Percentiles rank a stretch among this genome's conserved stretches.
phyloP scores from a whole-genome alignment of 1,140 invertebrate genomes.

The Andricus grossulariae region DNA sequence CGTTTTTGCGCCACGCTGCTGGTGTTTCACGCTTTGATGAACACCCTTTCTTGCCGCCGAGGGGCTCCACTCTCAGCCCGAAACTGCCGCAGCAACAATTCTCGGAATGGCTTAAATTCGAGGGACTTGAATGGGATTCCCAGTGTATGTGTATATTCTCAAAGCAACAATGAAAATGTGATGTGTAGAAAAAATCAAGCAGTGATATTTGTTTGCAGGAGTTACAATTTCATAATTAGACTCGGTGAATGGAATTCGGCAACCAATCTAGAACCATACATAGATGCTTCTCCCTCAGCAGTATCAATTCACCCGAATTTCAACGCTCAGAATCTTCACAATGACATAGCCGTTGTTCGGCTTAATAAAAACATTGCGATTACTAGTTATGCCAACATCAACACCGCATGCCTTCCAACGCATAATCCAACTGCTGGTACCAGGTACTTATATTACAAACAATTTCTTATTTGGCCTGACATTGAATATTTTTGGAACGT shows the following conservation, averaged over 20 bases:
- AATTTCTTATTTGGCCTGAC: too few species aligned
- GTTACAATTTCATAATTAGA: conserved; percentile 77
- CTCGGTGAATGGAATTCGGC: conserved; percentile 84
- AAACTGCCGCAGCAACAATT: too few species aligned
- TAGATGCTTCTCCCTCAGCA: conserved; percentile 77
- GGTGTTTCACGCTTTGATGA: too few species aligned
- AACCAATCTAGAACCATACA: conserved; percentile 78
- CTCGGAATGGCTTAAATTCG: too few species aligned
- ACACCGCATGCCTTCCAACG: conserved; percentile 82
- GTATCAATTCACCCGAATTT: conserved; percentile 82
- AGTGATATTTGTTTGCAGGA: conserved; percentile 53
- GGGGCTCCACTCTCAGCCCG: too few species aligned
- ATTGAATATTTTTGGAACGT: too few species aligned
- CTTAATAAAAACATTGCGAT: conserved; percentile 78
- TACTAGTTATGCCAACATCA: conserved; percentile 80
- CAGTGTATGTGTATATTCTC: too few species aligned
- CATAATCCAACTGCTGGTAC: conserved; percentile 74
- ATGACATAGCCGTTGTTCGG: conserved; percentile 83
- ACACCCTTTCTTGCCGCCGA: too few species aligned
- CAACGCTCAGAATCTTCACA: conserved; percentile 80
- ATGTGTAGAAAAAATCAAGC: not conserved
- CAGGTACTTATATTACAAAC: conserved; percentile 68
- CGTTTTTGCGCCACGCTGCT: too few species aligned
- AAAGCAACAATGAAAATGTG: too few species aligned
- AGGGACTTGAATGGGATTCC: too few species aligned